Evolutionary conservation across 2,113 vertebrate genomes (phyloP).

Genomic region (Cyprinodon variegatus): DNA sequence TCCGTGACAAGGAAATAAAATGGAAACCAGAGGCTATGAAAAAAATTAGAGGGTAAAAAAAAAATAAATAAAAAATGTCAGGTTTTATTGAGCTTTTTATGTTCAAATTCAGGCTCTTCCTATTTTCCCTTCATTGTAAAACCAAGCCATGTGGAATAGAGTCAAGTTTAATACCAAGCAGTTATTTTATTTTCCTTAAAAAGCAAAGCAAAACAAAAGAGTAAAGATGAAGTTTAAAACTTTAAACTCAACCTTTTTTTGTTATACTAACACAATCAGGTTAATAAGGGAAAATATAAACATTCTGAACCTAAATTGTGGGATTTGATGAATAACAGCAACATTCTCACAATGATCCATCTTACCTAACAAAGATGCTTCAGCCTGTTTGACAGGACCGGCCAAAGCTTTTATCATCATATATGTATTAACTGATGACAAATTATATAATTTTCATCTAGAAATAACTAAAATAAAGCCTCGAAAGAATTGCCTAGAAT

Average conservation of each 20-base stretch:
- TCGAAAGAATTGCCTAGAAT: too few species aligned
- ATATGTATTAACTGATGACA: too few species aligned
- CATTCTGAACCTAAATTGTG: too few species aligned
- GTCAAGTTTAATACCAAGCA: background rate
- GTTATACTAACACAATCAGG: too few species aligned
- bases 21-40: slow-evolving; percentile 44
- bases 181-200: background rate
- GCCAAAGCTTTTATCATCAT: too few species aligned
- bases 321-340: too few species aligned
- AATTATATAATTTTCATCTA: too few species aligned
- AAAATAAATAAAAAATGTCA: slow-evolving; percentile 31
- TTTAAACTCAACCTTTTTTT: background rate
- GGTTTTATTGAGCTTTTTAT: slow-evolving; percentile 23
- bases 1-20: slow-evolving; percentile 46
- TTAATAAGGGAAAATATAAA: too few species aligned
- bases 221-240: background rate
- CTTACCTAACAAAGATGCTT: background rate
- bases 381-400: too few species aligned
- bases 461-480: too few species aligned
- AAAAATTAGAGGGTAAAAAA: slow-evolving; percentile 10
- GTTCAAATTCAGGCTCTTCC: background rate
- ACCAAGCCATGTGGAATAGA: slow-evolving; percentile 21
- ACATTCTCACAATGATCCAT: background rate
- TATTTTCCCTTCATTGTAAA: slow-evolving; percentile 27
- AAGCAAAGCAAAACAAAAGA: background rate